A percentile compares a stretch with the other conserved stretches of the same genome.
Conservation (phyloP, 1,140 invertebrate species). For the Achroia grisella region DNA sequence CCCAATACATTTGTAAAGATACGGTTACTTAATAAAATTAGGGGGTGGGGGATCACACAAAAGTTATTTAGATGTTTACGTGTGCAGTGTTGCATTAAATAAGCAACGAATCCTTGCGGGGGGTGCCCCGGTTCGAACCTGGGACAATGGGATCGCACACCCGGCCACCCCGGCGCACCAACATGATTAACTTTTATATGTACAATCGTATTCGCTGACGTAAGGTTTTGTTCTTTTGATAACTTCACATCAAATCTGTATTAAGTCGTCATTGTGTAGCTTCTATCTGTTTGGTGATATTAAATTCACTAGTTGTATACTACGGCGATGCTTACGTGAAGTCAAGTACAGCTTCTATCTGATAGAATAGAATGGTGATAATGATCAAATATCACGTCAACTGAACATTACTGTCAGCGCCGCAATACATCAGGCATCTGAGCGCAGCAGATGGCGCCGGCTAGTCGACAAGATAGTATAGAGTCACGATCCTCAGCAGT, state of each 20-base stretch:
- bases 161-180: slow-evolving; percentile 42
- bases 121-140: slow-evolving; percentile 30
- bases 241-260: slow-evolving; percentile 6
- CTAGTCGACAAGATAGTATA: too few relatives aligned
- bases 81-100: slow-evolving; percentile 70
- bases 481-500: too few relatives aligned
- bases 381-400: too few relatives aligned
- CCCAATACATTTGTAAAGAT: slow-evolving; percentile 57
- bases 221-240: slow-evolving; percentile 25
- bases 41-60: slow-evolving; percentile 62
- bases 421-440: too few relatives aligned
- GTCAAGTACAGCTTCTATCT: too few relatives aligned
- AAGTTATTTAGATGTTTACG: slow-evolving; percentile 73
- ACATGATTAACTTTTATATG: slow-evolving; percentile 61
- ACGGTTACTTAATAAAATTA: slow-evolving; percentile 70
- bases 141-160: slow-evolving; percentile 51
- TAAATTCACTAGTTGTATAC: too few relatives aligned
- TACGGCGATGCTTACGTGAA: too few relatives aligned
- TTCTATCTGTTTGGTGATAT: too few relatives aligned
- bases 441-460: too few relatives aligned
- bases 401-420: too few relatives aligned
- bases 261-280: too few relatives aligned
- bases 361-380: too few relatives aligned
- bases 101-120: slow-evolving; percentile 59
- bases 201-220: slow-evolving; percentile 36